Conservation (phyloP, 2,797 vertebrate species). For the Menidia menidia region DNA sequence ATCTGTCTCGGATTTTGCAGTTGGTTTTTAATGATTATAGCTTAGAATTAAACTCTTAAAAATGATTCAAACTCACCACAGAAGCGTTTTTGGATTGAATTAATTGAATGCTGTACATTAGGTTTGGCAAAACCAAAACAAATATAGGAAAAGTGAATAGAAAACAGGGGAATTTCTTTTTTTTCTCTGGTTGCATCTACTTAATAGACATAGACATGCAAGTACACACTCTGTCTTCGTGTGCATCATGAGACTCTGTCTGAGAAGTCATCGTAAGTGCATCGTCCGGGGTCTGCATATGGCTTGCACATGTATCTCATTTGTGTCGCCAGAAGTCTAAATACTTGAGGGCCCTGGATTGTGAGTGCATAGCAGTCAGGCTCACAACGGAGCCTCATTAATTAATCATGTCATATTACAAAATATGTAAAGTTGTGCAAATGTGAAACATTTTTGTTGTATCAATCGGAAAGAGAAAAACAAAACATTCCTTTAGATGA, state of each 20-base stretch:
- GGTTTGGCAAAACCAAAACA: not conserved
- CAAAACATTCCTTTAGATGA: too few relatives aligned
- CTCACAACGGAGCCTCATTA: slow-evolving; percentile 8
- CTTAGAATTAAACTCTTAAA: not conserved
- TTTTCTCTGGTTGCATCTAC: not conserved
- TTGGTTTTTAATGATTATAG: not conserved
- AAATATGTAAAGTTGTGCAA: not conserved
- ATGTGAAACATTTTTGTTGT: not conserved
- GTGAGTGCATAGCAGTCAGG: slow-evolving; percentile 26
- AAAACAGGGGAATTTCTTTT: slow-evolving; percentile 27
- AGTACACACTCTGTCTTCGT: slow-evolving; percentile 21
- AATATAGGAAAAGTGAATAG: not conserved
- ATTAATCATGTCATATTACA: too few relatives aligned
- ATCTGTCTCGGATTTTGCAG: slow-evolving; percentile 3
- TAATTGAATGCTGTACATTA: not conserved
- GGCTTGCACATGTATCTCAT: slow-evolving; percentile 58
- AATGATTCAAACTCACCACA: not conserved
- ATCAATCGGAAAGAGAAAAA: too few relatives aligned
- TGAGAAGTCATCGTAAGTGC: slow-evolving; percentile 35
- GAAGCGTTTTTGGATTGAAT: slow-evolving; percentile 2
- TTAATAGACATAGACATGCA: not conserved
- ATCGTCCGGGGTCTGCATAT: slow-evolving; percentile 42
- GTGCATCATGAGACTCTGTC: slow-evolving; percentile 37
- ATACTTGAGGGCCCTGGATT: slow-evolving; percentile 5
- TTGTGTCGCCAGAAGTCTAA: slow-evolving; percentile 31